Percentiles rank a stretch among this genome's conserved stretches.
These are phyloP conservation scores for Petrolisthes cinctipes DNA, from an alignment of 2,888 invertebrate genomes.

Conservation along the genomic window DNA sequence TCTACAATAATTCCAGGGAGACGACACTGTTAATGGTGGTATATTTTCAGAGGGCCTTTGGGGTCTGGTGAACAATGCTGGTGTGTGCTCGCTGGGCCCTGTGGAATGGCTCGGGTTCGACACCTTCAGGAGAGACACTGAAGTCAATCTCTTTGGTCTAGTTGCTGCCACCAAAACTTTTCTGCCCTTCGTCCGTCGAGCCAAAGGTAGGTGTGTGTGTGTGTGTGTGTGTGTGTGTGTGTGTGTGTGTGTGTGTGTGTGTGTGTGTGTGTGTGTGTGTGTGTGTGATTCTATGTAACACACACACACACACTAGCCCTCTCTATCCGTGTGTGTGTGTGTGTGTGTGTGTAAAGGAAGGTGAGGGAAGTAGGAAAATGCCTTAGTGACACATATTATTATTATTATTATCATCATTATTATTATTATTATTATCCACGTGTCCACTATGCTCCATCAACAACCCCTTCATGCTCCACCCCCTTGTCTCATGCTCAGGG, in stretches of 20 bases:
- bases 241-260: slow-evolving; percentile 16
- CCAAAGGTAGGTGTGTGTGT: slow-evolving; percentile 32
- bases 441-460: not conserved
- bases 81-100: slow-evolving; percentile 33
- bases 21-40: no score
- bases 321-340: not conserved
- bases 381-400: not conserved
- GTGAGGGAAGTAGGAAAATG: not conserved
- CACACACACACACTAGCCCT: no score
- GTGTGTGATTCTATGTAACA: no score
- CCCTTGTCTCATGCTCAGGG: not conserved
- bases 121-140: slow-evolving; percentile 33
- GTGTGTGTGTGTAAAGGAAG: not conserved
- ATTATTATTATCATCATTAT: not conserved
- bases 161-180: slow-evolving; percentile 46
- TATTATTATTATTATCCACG: not conserved
- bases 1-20: no score
- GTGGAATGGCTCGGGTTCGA: slow-evolving; percentile 29
- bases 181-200: slow-evolving; percentile 38
- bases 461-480: no score
- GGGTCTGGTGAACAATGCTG: slow-evolving; percentile 54
- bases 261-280: no score
- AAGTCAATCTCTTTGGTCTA: slow-evolving; percentile 43
- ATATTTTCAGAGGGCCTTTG: slow-evolving; percentile 33
- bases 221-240: slow-evolving; percentile 10